Base-by-base conservation (phyloP, 2,888 invertebrate genomes). In the Leuctra nigra region DNA sequence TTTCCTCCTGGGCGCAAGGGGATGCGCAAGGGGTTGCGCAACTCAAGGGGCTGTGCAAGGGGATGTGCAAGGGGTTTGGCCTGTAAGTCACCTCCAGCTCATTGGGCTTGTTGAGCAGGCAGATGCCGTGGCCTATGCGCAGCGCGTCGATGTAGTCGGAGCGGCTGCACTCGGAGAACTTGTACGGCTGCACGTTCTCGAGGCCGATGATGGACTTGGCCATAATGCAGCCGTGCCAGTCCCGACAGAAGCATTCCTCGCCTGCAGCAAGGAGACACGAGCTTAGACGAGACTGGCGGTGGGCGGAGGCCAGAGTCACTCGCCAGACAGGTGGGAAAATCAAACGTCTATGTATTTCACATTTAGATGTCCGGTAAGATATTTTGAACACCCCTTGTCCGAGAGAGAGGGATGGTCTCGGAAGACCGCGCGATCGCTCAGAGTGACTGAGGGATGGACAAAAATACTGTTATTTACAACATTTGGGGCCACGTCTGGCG, bases 141-240 rank as follows among this genome's bases (percentile, higher is more conserved):
- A 97, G 80, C 65, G 89, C 85, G 67, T 89, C 87, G 71, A 91
- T 87, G 75, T 94, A 95, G 73, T 93, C 93, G 61, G 85, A 82
- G 74, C 87, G 83, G 70, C 94, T 94, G 77, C 97, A 98, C 68
- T 93, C 91, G 36, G 95, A 95, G 77, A 98, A 98, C 77, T 93
- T 92, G 76, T 95, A 95, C 2, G 96, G 95, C 72, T 95, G 93
- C 53, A 94, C 90, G 71, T 91, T 91, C 70, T 93, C 91, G 66
- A 86, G 78, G 29, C 93, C 92, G 44, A 93, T 89, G 68, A 94
- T 92, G 62, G 88, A 87, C 75, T 91, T 91, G 54, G 91, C 87
- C 94, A 94, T 94, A 72, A 94, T 93, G 74, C 94, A 94, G 61
- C 94, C 94, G 73, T 94, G 93, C 93, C 93, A 94, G 75, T 93